A percentile compares a stretch with the other conserved stretches of the same genome.
These are phyloP conservation scores for Conger conger DNA, from an alignment of 2,113 vertebrate genomes.

Conservation along the genomic window DNA sequence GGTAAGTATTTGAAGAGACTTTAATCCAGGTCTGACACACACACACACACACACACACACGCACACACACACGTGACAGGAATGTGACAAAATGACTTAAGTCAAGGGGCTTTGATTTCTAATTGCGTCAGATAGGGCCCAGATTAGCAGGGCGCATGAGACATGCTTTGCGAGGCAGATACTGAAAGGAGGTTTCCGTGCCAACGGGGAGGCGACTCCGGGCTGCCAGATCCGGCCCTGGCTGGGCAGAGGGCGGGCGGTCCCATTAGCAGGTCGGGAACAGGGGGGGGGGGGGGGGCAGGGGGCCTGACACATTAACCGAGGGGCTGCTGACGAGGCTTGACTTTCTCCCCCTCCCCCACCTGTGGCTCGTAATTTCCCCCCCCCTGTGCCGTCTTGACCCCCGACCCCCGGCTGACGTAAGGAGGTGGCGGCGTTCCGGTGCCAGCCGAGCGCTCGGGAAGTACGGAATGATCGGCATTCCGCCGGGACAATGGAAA, in stretches of 20 bases:
- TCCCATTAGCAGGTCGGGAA: neutral
- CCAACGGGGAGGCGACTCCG: neutral
- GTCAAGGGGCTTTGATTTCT: neutral
- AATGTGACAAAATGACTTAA: neutral
- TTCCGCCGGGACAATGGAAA: neutral
- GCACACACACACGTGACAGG: neutral
- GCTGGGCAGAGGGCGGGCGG: neutral
- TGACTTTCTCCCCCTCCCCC: neutral
- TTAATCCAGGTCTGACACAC: no score
- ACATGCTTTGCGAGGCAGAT: neutral
- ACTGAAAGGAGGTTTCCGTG: neutral
- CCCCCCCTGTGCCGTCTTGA: neutral
- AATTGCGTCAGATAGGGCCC: neutral
- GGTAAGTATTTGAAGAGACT: no score
- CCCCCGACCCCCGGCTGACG: neutral
- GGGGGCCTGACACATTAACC: neutral
- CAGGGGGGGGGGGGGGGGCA: neutral
- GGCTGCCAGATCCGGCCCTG: neutral
- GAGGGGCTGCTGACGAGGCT: neutral
- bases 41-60: no score
- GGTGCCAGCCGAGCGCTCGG: neutral
- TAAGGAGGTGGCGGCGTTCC: neutral
- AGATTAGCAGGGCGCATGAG: neutral
- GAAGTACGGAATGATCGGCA: neutral
- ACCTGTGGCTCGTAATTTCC: neutral